Conservation (phyloP, 2,888 invertebrate genomes). For the Apoderus coryli region DNA sequence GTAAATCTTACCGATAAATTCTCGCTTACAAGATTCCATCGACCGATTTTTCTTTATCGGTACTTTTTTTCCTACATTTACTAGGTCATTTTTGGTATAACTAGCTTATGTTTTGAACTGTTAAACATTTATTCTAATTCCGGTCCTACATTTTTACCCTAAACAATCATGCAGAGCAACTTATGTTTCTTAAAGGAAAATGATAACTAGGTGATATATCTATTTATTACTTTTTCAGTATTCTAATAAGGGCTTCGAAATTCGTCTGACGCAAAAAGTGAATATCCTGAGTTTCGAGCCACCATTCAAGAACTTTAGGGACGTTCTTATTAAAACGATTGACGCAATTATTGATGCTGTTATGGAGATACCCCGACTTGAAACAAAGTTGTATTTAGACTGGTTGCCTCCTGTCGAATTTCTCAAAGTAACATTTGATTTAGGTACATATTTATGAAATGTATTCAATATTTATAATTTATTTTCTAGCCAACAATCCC, state of each 20-base stretch:
- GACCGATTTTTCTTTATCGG: too few relatives aligned
- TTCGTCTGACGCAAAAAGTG: slow-evolving; percentile 43
- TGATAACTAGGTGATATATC: too few relatives aligned
- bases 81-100: too few relatives aligned
- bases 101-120: too few relatives aligned
- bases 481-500: slow-evolving; percentile 60
- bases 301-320: slow-evolving; percentile 56
- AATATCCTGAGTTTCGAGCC: slow-evolving; percentile 58
- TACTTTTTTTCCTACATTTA: too few relatives aligned
- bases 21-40: too few relatives aligned
- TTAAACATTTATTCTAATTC: too few relatives aligned
- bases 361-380: slow-evolving; percentile 58
- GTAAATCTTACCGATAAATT: too few relatives aligned
- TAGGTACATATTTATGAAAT: slow-evolving; percentile 2
- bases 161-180: too few relatives aligned
- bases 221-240: too few relatives aligned
- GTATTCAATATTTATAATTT: not conserved
- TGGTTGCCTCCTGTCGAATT: slow-evolving; percentile 27
- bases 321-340: slow-evolving; percentile 52
- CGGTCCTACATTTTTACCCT: too few relatives aligned
- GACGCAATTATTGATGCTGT: slow-evolving; percentile 64
- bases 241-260: slow-evolving; percentile 52
- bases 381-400: slow-evolving; percentile 63
- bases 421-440: slow-evolving; percentile 23
- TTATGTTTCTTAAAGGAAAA: too few relatives aligned